phyloP scores from a whole-genome alignment of 2,888 invertebrate genomes.

The Eupeodes luniger region DNA sequence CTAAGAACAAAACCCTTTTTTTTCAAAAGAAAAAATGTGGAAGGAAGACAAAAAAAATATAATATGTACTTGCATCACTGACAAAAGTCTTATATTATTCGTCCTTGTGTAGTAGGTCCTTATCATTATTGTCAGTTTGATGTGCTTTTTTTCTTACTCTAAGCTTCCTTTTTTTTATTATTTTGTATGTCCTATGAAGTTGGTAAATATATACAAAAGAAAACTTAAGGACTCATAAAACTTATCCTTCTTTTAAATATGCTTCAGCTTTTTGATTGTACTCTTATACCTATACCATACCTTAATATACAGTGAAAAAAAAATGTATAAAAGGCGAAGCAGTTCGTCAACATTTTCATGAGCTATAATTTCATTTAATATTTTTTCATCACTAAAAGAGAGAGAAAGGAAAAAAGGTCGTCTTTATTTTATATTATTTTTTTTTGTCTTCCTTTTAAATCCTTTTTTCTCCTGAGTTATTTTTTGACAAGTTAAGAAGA shows the following conservation, averaged over 20 bases:
- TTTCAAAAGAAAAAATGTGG: neutral
- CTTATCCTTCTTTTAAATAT: conserved; percentile 53
- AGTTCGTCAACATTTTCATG: conserved; percentile 60
- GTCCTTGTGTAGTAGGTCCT: conserved; percentile 39
- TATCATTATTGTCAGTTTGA: conserved; percentile 36
- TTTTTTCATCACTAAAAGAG: conserved; percentile 17
- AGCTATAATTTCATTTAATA: conserved; percentile 68
- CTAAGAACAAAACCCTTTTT: conserved; percentile 11
- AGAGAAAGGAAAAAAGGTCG: neutral
- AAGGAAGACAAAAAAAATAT: neutral
- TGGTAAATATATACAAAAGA: conserved; percentile 36
- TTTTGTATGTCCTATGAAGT: conserved; percentile 5
- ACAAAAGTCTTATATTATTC: conserved; percentile 38
- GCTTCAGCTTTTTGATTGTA: conserved; percentile 22
- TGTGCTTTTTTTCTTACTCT: conserved; percentile 24
- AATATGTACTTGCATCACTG: conserved; percentile 21
- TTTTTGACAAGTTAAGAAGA: neutral
- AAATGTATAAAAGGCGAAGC: neutral
- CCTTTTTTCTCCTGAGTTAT: conserved; percentile 5
- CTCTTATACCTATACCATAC: neutral
- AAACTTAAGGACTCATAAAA: conserved; percentile 70
- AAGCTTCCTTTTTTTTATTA: neutral
- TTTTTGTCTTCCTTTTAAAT: conserved; percentile 5
- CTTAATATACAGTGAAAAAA: neutral
- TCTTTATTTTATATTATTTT: neutral